These are phyloP conservation scores for Parapsyche elsis DNA, from an alignment of 1,140 invertebrate genomes.

Conservation along the genomic window DNA sequence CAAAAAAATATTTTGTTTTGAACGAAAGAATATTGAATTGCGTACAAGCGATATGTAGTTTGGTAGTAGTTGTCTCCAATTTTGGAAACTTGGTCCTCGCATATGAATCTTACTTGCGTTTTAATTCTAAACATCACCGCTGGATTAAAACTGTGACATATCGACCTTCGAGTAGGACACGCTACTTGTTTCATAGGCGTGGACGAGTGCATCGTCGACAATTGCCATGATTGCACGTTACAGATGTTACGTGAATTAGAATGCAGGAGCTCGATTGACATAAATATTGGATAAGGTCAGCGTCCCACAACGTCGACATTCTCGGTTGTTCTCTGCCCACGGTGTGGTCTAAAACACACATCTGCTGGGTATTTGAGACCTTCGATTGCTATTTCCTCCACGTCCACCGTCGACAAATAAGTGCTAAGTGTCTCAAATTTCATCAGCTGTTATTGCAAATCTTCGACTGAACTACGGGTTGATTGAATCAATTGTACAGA, in stretches of 20 bases:
- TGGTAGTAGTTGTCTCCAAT: background rate
- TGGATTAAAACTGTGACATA: background rate
- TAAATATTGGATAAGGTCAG: slow-evolving; percentile 7
- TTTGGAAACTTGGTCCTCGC: background rate
- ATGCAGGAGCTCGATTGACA: slow-evolving; percentile 16
- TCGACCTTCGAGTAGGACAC: background rate
- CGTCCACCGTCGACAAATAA: no score
- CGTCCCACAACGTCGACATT: slow-evolving; percentile 9
- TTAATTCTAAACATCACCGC: background rate
- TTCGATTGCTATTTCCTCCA: no score
- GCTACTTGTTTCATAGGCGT: background rate
- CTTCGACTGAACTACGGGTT: no score
- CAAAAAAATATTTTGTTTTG: no score
- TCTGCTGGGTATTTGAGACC: background rate
- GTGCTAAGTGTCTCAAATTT: no score
- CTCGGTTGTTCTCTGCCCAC: slow-evolving; percentile 11
- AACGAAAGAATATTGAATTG: no score
- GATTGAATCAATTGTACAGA: no score
- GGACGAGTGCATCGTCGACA: background rate
- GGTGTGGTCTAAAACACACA: background rate
- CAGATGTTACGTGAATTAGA: slow-evolving; percentile 13
- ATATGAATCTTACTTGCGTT: background rate
- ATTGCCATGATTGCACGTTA: background rate
- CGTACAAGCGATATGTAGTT: no score
- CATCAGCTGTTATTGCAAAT: no score